These are phyloP conservation scores for Lytechinus variegatus DNA, from an alignment of 35 echinoderm and acorn worm species.

Conservation along the genomic window DNA sequence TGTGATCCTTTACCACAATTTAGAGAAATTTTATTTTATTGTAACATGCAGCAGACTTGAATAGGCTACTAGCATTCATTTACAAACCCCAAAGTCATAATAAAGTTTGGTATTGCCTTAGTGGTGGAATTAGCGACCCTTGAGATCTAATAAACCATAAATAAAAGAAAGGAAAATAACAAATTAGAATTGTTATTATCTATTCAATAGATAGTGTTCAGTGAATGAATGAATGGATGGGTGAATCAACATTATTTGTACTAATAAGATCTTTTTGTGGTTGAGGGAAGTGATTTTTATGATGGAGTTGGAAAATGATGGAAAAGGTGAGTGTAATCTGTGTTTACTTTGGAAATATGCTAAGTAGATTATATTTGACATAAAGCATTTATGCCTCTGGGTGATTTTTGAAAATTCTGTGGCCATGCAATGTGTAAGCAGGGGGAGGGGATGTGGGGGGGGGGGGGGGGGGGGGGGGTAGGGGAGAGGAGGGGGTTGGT, in stretches of 20 bases:
- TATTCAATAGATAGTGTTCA: background rate
- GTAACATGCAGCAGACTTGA: background rate
- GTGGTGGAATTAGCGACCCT: too few relatives aligned
- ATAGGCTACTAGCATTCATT: background rate
- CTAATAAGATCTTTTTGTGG: background rate
- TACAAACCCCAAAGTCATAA: background rate
- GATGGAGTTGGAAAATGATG: background rate
- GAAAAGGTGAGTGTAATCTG: background rate
- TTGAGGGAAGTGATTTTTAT: background rate
- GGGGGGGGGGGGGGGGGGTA: too few relatives aligned
- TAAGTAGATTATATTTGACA: too few relatives aligned
- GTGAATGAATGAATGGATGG: background rate
- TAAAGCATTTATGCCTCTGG: too few relatives aligned
- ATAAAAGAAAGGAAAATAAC: too few relatives aligned
- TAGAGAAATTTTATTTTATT: background rate
- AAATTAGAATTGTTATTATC: too few relatives aligned
- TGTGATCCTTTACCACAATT: background rate
- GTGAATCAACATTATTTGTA: background rate
- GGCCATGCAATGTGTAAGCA: too few relatives aligned
- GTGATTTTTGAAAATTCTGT: too few relatives aligned
- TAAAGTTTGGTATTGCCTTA: background rate
- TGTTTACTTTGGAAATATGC: too few relatives aligned
- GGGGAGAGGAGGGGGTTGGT: too few relatives aligned
- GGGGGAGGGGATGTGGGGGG: too few relatives aligned
- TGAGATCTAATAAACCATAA: too few relatives aligned